Evolutionary conservation across 2,797 vertebrate genomes (phyloP), one percentile per base, ranked within the genome.

Genomic region (Eleutherodactylus coqui): DNA sequence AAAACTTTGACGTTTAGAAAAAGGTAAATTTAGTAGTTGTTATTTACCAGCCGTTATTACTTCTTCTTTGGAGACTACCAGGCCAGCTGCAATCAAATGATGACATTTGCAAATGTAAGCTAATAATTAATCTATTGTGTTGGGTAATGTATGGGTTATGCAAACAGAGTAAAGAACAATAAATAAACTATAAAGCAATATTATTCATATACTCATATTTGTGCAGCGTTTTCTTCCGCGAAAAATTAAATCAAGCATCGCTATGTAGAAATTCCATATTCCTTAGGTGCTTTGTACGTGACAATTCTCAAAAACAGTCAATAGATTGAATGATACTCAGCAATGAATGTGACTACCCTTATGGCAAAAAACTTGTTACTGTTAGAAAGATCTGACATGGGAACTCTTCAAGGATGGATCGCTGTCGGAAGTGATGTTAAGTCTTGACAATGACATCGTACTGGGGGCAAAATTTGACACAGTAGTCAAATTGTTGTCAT

Each of bases 1-100:
- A 49, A 49, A 29, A 41, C 43, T 32, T 49, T 75, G 72, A 47
- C 17, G 72, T 29, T 75, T 8, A 75, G 27, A 47, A 49, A 53
- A 7, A 75, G n/a, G 75, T 53, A 76, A 53, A 53, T 36, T 53
- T 53, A 21, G 16, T 21, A 27, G 47, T 76, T 53, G 75, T 76
- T 76, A 76, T 76, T 76, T 76, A 36, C 47, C 49, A 51, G 53
- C 11, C 49, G 14, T 76, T 76, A 76, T 76, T 76, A 53, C 32
- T 76, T 76, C 47, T 36, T 34, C 75, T 76, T 53, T n/a, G 75
- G 75, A 21, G 47, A 47, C 7, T 76, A n/a, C 29, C 43, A 51
- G 53, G 17, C 29, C 75, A 76, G 75, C 47, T 76, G 75, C 32
- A 53, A 53, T 76, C 27, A 53, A 53, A 36, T 76, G 47, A 49